Conservation (phyloP, 2,888 invertebrate species). For the Pomacea canaliculata region DNA sequence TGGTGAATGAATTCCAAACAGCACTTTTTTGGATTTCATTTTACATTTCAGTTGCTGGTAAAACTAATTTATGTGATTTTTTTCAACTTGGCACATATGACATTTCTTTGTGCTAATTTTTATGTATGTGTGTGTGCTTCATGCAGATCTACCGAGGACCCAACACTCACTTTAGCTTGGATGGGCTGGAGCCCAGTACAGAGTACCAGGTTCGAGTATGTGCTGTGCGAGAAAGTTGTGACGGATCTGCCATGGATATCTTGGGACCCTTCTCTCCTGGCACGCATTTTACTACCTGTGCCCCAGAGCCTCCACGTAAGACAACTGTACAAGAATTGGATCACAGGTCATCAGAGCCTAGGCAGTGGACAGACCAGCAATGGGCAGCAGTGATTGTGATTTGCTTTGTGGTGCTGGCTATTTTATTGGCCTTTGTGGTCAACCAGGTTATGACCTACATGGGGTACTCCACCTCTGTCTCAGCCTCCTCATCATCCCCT, state of each 20-base stretch:
- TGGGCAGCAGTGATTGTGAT: slow-evolving; percentile 77
- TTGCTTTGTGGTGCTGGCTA: slow-evolving; percentile 76
- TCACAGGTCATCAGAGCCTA: slow-evolving; percentile 38
- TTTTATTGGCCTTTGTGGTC: slow-evolving; percentile 76
- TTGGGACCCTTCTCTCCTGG: slow-evolving; percentile 80
- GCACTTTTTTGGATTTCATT: no score
- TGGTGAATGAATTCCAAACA: no score
- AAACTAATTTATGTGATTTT: no score
- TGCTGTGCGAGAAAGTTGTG: slow-evolving; percentile 76
- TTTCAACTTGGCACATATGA: no score
- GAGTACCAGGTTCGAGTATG: slow-evolving; percentile 85
- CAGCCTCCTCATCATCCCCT: not conserved
- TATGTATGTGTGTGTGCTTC: no score
- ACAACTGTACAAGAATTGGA: slow-evolving; percentile 27
- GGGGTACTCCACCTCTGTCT: slow-evolving; percentile 11
- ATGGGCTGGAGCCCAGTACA: slow-evolving; percentile 80
- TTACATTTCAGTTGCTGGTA: no score
- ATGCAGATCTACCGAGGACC: slow-evolving; percentile 72
- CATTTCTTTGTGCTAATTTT: no score
- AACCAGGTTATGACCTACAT: slow-evolving; percentile 65
- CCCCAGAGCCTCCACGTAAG: slow-evolving; percentile 52
- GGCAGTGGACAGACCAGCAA: slow-evolving; percentile 74
- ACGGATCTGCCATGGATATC: slow-evolving; percentile 73
- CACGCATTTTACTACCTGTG: slow-evolving; percentile 74
- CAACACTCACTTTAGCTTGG: slow-evolving; percentile 72